phyloP scores from a whole-genome alignment of 2,888 invertebrate genomes.

The Sesia bembeciformis region DNA sequence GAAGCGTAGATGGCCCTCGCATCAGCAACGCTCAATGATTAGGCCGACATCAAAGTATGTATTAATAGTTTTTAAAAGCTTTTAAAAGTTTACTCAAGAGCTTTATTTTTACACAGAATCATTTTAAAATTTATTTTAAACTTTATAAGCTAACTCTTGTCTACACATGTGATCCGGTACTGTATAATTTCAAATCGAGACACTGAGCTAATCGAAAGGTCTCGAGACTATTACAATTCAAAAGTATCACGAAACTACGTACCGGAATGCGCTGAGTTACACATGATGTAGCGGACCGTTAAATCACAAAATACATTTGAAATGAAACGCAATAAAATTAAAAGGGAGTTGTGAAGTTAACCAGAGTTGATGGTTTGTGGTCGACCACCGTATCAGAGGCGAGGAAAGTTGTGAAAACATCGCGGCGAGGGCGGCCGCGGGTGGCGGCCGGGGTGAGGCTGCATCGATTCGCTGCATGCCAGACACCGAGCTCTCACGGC shows the following conservation, averaged over 20 bases:
- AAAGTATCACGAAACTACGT: too few species aligned
- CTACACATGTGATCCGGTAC: too few species aligned
- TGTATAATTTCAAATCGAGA: too few species aligned
- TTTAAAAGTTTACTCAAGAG: background rate
- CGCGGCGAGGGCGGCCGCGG: constrained; percentile 9
- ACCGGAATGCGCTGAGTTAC: too few species aligned
- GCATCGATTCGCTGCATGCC: constrained; percentile 56
- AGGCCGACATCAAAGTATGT: background rate
- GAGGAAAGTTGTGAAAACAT: constrained; percentile 27
- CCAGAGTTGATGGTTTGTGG: background rate
- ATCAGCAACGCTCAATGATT: constrained; percentile 1
- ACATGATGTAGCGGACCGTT: too few species aligned
- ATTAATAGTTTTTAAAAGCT: background rate
- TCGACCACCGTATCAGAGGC: constrained; percentile 1
- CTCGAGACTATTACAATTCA: too few species aligned
- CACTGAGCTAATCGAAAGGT: too few species aligned
- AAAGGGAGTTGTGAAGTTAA: background rate
- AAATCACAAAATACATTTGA: too few species aligned
- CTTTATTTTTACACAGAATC: too few species aligned
- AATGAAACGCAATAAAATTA: too few species aligned
- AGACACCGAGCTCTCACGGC: constrained; percentile 20
- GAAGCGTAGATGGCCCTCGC: constrained; percentile 2
- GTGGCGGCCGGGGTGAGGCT: constrained; percentile 21
- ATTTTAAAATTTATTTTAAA: too few species aligned
- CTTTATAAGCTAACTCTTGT: too few species aligned